Conservation (phyloP, 2,888 invertebrate genomes). For the Agriotes lineatus region DNA sequence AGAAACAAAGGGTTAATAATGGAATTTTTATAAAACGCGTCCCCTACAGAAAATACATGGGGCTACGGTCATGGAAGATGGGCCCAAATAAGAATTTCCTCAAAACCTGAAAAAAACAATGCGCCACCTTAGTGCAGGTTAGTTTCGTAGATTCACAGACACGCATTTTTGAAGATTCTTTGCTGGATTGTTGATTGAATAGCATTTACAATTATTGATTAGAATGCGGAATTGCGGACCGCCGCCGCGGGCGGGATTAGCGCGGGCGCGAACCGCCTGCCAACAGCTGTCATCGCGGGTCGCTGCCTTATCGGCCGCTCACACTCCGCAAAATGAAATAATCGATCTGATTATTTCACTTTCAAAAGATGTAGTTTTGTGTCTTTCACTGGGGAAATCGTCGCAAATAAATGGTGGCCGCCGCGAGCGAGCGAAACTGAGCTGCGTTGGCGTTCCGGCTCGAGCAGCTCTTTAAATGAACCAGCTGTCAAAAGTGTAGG, state of each 20-base stretch:
- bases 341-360: constrained; percentile 42
- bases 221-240: constrained; percentile 23
- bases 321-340: constrained; percentile 38
- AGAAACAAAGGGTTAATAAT: too few relatives aligned
- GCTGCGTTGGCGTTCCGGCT: background rate
- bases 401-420: constrained; percentile 1
- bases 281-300: background rate
- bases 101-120: too few relatives aligned
- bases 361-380: constrained; percentile 37
- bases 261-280: background rate
- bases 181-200: too few relatives aligned
- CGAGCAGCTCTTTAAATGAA: constrained; percentile 23
- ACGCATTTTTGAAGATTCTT: too few relatives aligned
- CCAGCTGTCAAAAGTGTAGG: constrained; percentile 63
- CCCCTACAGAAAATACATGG: too few relatives aligned
- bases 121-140: too few relatives aligned
- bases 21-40: too few relatives aligned
- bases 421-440: background rate
- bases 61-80: too few relatives aligned
- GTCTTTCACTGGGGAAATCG: background rate
- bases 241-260: constrained; percentile 9
- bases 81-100: too few relatives aligned
- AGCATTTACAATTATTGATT: constrained; percentile 29
- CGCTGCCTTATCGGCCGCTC: constrained; percentile 27
- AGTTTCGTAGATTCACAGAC: too few relatives aligned